A percentile compares a stretch with the other conserved stretches of the same genome.
Evolutionary conservation across 2,797 vertebrate genomes (phyloP).

Genomic region (Sebastes oblongus): DNA sequence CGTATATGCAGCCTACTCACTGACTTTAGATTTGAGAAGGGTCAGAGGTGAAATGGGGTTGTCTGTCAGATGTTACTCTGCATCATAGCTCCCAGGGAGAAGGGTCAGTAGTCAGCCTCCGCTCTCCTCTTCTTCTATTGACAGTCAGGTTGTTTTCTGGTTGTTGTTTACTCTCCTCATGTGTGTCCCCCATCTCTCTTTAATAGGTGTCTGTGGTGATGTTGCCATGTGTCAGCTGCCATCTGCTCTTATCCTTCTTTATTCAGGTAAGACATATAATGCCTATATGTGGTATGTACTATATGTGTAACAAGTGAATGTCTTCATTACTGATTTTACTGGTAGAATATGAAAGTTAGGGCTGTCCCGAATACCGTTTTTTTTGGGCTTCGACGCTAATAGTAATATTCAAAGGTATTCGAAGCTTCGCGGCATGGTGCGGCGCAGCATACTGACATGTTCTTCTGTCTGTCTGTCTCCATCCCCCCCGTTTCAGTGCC

Average conservation of each 20-base stretch:
- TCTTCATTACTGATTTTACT: neutral
- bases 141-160: slow-evolving; percentile 21
- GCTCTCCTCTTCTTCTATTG: slow-evolving; percentile 9
- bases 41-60: slow-evolving; percentile 65
- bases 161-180: slow-evolving; percentile 31
- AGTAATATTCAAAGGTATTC: no score
- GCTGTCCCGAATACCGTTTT: no score
- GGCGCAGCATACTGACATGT: no score
- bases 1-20: slow-evolving; percentile 5
- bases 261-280: slow-evolving; percentile 59
- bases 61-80: slow-evolving; percentile 61
- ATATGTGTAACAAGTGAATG: neutral
- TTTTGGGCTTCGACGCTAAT: no score
- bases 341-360: neutral
- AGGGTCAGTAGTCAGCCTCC: slow-evolving; percentile 27
- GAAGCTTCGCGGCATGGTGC: no score
- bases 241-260: slow-evolving; percentile 37
- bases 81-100: slow-evolving; percentile 44
- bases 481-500: no score
- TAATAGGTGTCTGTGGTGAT: slow-evolving; percentile 65
- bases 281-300: neutral
- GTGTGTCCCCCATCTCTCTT: slow-evolving; percentile 31
- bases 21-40: slow-evolving; percentile 29
- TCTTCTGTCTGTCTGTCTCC: no score
- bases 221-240: slow-evolving; percentile 64